phyloP scores from a whole-genome alignment of 2,888 invertebrate species.

The Tribolium freemani region DNA sequence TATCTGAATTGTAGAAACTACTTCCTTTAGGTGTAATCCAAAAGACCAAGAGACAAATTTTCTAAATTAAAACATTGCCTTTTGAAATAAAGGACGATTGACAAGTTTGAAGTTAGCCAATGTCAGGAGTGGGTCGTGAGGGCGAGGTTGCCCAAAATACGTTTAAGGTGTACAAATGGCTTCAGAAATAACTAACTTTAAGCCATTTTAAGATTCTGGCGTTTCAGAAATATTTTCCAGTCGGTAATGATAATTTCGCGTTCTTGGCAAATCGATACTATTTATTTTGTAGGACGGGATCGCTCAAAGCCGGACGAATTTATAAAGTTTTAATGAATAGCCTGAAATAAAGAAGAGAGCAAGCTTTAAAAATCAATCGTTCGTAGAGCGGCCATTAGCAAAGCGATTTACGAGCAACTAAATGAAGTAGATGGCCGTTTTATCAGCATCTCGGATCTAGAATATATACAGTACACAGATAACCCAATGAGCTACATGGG shows the following conservation, averaged over 20 bases:
- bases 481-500: conserved; percentile 44
- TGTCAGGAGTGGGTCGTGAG: too few relatives aligned
- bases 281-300: conserved; percentile 6
- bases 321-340: conserved; percentile 41
- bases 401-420: conserved; percentile 48
- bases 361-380: conserved; percentile 48
- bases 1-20: too few relatives aligned
- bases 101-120: too few relatives aligned
- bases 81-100: too few relatives aligned
- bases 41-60: too few relatives aligned
- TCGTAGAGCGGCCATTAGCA: conserved; percentile 47
- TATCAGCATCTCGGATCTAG: conserved; percentile 48
- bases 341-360: conserved; percentile 23
- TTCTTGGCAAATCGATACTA: conserved; percentile 8
- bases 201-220: too few relatives aligned
- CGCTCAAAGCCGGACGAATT: conserved; percentile 8
- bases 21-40: too few relatives aligned
- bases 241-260: conserved; percentile 14
- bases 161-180: too few relatives aligned
- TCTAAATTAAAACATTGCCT: too few relatives aligned
- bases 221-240: too few relatives aligned
- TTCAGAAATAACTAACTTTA: too few relatives aligned
- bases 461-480: conserved; percentile 42
- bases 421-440: conserved; percentile 51
- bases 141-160: too few relatives aligned